Base-by-base conservation (phyloP, 2,797 vertebrate species). In the Pseudochirops cupreus region DNA sequence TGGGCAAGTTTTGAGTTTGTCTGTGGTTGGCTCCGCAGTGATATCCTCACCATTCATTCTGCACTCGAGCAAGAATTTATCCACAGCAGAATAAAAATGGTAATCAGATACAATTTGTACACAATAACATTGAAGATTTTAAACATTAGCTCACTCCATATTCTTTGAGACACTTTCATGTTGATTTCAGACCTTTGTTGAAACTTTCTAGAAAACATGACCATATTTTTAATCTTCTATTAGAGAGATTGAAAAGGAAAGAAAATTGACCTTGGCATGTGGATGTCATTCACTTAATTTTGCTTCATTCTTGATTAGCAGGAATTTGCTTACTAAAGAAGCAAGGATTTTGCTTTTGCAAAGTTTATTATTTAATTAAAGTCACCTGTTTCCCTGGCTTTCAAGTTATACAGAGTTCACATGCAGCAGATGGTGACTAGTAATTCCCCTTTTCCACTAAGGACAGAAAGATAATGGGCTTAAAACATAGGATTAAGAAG, bases 61-160 rank as follows among this genome's bases (percentile, higher is more conserved):
- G 98, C 98, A 92, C 99, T 98, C 31, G 99, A 99, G 98, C 99
- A 99, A 98, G 98, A 98, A 94, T 99, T 99, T 95, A 98, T 99
- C 97, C 98, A 98, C 98, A 99, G 98, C 95, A 99, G 98, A 98
- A 98, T 99, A 96, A 98, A 96, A 94, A 98, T 98, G 99, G 99
- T 99, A 98, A 82, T 96, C 31, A 10, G 67, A 91, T 56, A 87
- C 10, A 57, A 59, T 91, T 55, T 91, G 52, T 55, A 53, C 29
- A 91, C 54, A 33, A 24, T 94, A 56, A 93, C 50, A 59, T 56
- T 98, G 18, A 57, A 52, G 95, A 94, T 94, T 59, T 95, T 52
- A 82, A 46, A 94, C 3, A 52, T 93, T 93, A 95, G 53, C 55
- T 46, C 59, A 24, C 95, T 94, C 82, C 92, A 55, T 46, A 33